A percentile compares a stretch with the other conserved stretches of the same genome.
Evolutionary conservation across 1,140 invertebrate genomes (phyloP).

Genomic region (Colletes gigas): DNA sequence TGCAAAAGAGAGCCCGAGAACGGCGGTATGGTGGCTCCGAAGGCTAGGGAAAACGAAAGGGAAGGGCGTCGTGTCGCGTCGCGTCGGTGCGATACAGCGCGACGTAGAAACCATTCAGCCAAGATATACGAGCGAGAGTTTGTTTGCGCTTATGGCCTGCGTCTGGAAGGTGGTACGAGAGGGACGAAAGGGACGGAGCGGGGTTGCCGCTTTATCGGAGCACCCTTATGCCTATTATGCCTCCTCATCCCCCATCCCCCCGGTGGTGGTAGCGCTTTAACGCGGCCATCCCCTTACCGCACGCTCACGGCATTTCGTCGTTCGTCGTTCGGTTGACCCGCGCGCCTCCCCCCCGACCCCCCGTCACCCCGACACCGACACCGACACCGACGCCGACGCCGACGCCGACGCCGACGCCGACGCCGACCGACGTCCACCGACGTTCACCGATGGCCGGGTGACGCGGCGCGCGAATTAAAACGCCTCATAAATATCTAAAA

Average conservation of each 20-base stretch:
- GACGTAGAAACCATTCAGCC: conserved; percentile 67
- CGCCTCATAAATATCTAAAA: conserved; percentile 82
- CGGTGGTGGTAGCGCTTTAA: conserved; percentile 48
- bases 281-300: conserved; percentile 32
- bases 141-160: conserved; percentile 73
- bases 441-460: conserved; percentile 60
- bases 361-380: neutral
- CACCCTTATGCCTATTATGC: conserved; percentile 78
- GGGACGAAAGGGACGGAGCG: neutral
- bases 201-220: conserved; percentile 74
- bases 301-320: conserved; percentile 16
- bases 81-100: conserved; percentile 48
- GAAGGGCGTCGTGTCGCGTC: neutral
- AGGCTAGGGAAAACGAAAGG: neutral
- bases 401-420: neutral
- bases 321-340: conserved; percentile 48
- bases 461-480: conserved; percentile 80
- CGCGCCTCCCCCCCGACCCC: conserved; percentile 4
- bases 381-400: neutral
- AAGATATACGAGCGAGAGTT: conserved; percentile 73
- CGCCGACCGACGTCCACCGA: conserved; percentile 37
- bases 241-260: conserved; percentile 49
- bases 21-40: too few relatives aligned
- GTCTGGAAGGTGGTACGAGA: conserved; percentile 56
- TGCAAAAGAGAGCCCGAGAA: neutral